These are phyloP conservation scores for Schrankia costaestrigalis DNA, from an alignment of 2,888 invertebrate species.

Conservation along the genomic window DNA sequence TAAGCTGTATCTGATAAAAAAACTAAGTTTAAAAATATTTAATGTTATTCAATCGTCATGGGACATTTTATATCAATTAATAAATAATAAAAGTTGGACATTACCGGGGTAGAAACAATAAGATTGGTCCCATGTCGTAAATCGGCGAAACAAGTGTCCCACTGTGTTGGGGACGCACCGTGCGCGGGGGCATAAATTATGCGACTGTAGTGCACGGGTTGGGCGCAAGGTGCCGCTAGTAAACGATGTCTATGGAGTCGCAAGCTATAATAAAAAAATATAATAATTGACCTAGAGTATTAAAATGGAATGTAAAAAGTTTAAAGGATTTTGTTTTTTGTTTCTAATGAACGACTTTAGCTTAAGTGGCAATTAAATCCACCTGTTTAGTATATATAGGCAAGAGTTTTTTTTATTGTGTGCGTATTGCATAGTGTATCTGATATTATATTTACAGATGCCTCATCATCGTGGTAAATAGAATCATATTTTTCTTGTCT, in stretches of 20 bases:
- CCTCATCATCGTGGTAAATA: no score
- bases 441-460: no score
- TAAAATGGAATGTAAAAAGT: no score
- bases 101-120: constrained; percentile 42
- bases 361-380: no score
- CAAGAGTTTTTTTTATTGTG: no score
- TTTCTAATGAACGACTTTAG: no score
- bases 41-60: constrained; percentile 42
- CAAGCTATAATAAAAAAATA: constrained; percentile 2
- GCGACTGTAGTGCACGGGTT: constrained; percentile 22
- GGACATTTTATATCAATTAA: constrained; percentile 54
- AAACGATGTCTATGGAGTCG: constrained; percentile 12
- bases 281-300: no score
- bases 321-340: no score
- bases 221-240: constrained; percentile 22
- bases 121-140: constrained; percentile 48
- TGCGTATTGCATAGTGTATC: no score
- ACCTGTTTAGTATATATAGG: no score
- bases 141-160: constrained; percentile 56
- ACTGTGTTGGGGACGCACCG: constrained; percentile 34
- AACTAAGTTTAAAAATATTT: constrained; percentile 26
- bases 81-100: constrained; percentile 59
- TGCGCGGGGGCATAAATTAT: constrained; percentile 52
- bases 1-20: constrained; percentile 33
- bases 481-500: no score